A percentile compares a stretch with the other conserved stretches of the same genome.
Conservation (phyloP, 2,113 vertebrate species). For the Nesospiza acunhae region DNA sequence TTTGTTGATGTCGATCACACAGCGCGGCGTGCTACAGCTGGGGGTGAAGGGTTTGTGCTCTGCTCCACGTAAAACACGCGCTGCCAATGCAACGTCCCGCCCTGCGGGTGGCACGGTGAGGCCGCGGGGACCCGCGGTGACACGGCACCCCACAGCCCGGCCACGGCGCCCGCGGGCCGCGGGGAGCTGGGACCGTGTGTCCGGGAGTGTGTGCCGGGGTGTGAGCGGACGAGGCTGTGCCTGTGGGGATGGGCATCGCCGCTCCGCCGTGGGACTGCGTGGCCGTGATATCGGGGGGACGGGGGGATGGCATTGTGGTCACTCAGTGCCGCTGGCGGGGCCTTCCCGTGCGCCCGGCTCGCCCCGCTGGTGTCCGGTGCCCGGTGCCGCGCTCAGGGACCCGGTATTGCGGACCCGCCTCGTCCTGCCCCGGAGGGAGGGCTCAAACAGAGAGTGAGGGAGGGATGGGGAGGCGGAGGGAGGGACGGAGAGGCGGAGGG, state of each 20-base stretch:
- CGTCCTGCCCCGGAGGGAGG: not conserved
- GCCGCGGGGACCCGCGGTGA: not conserved
- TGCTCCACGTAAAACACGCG: not conserved
- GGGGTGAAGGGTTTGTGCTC: not conserved
- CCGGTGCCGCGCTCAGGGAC: not conserved
- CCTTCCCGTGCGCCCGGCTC: not conserved
- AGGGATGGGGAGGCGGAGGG: not conserved
- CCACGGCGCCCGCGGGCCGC: not conserved
- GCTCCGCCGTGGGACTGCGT: not conserved
- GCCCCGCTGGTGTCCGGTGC: not conserved
- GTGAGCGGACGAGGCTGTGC: not conserved
- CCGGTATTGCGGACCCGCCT: not conserved
- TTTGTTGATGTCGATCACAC: constrained; percentile 65
- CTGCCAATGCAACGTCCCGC: not conserved
- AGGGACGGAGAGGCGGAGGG: not conserved
- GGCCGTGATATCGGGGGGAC: accelerated
- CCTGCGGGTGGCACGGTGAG: constrained; percentile 73
- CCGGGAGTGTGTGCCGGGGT: not conserved
- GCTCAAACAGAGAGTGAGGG: not conserved
- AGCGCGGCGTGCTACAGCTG: not conserved
- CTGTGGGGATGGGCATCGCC: not conserved
- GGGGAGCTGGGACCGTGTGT: not conserved
- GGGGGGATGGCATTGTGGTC: accelerated
- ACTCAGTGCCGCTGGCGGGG: not conserved
- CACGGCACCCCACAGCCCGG: not conserved